Percentiles rank a stretch among this genome's conserved stretches.
These are phyloP conservation scores for Ferdinandea cuprea DNA, from an alignment of 2,888 invertebrate species.

Conservation along the genomic window DNA sequence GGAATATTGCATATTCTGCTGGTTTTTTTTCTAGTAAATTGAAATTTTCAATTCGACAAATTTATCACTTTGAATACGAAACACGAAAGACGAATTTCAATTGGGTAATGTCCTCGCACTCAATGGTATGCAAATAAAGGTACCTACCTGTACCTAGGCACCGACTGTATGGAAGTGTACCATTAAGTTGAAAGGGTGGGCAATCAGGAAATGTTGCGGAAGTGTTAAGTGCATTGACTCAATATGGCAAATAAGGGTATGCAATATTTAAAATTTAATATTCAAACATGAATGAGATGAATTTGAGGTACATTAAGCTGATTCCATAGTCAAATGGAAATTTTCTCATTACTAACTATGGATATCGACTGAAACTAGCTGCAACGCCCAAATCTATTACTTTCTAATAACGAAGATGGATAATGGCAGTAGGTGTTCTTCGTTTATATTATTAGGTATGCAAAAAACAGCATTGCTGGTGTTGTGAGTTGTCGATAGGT, in stretches of 20 bases:
- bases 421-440: too few species aligned
- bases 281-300: not conserved
- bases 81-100: conserved; percentile 59
- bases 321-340: too few species aligned
- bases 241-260: not conserved
- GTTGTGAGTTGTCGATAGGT: too few species aligned
- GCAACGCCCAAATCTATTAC: too few species aligned
- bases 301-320: too few species aligned
- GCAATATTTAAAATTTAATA: not conserved
- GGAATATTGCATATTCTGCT: conserved; percentile 48
- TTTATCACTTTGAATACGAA: conserved; percentile 54
- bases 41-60: conserved; percentile 69
- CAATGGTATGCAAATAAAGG: conserved; percentile 11
- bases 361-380: too few species aligned
- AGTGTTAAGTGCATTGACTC: conserved; percentile 33
- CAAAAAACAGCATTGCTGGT: too few species aligned
- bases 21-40: conserved; percentile 48
- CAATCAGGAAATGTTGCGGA: conserved; percentile 48
- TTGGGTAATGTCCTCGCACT: conserved; percentile 60
- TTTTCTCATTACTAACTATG: too few species aligned
- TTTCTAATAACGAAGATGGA: too few species aligned
- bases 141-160: conserved; percentile 20
- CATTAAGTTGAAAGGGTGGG: conserved; percentile 43
- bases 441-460: too few species aligned
- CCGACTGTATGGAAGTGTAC: too few species aligned